Evolutionary conservation across 2,797 vertebrate species (phyloP).

Genomic region (Australoheros facetus): DNA sequence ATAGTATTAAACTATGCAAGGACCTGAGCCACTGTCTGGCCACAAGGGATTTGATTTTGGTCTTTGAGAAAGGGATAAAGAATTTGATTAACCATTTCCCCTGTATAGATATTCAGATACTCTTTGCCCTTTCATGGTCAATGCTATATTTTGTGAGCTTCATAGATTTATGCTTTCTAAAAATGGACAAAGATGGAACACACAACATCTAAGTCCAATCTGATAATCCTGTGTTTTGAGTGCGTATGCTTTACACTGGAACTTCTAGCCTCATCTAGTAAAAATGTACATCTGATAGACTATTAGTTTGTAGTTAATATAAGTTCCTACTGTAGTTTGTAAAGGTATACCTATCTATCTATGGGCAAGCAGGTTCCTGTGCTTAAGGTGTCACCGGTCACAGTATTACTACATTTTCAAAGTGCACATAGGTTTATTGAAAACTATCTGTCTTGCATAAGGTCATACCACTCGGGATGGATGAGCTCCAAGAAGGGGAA

Average conservation of each 20-base stretch:
- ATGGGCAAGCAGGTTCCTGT: neutral
- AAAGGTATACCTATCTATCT: neutral
- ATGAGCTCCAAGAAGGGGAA: constrained; percentile 17
- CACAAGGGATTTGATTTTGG: constrained; percentile 31
- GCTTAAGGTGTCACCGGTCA: neutral
- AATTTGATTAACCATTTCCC: neutral
- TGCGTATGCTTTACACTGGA: neutral
- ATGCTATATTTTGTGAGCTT: neutral
- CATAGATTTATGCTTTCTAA: neutral
- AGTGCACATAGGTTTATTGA: constrained; percentile 4
- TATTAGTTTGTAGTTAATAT: neutral
- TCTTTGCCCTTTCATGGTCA: neutral
- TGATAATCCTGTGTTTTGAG: neutral
- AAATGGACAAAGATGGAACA: neutral
- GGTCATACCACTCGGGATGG: constrained; percentile 13
- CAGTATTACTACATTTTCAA: constrained; percentile 8
- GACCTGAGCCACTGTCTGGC: constrained; percentile 28
- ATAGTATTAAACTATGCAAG: constrained; percentile 35
- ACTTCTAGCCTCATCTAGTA: neutral
- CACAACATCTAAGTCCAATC: neutral
- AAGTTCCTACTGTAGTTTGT: neutral
- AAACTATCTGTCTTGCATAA: constrained; percentile 12
- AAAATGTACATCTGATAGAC: neutral
- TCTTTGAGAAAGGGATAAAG: constrained; percentile 6
- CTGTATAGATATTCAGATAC: neutral